phyloP scores from a whole-genome alignment of 2,797 vertebrate species.

The Cossypha polioptera region DNA sequence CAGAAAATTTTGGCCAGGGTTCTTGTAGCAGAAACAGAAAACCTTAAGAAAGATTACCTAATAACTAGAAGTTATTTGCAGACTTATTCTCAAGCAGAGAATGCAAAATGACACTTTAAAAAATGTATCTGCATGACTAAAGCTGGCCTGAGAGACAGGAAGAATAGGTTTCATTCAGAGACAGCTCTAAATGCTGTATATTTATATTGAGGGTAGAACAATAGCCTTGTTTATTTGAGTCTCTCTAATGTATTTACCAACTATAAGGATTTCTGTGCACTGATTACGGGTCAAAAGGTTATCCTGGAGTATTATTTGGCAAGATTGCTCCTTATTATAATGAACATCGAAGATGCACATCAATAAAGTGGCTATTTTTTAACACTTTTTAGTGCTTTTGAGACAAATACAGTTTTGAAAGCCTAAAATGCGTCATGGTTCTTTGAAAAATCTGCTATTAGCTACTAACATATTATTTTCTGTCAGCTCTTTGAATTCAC shows the following conservation, averaged over 20 bases:
- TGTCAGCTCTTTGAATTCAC: slow-evolving; percentile 65
- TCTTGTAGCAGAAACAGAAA: neutral
- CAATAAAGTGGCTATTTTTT: slow-evolving; percentile 57
- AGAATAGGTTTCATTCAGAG: neutral
- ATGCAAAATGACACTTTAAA: neutral
- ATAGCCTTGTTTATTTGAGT: slow-evolving; percentile 27
- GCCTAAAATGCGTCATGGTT: slow-evolving; percentile 15
- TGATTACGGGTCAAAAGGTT: slow-evolving; percentile 63
- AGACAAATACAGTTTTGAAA: slow-evolving; percentile 67
- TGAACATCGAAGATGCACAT: slow-evolving; percentile 47
- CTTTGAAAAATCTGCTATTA: slow-evolving; percentile 65
- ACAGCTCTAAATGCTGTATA: neutral
- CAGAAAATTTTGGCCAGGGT: neutral
- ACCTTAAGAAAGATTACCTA: neutral
- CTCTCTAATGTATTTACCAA: slow-evolving; percentile 52
- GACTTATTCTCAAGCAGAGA: neutral
- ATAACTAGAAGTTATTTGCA: neutral
- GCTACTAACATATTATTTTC: slow-evolving; percentile 51
- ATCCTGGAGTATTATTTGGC: slow-evolving; percentile 60
- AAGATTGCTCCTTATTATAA: slow-evolving; percentile 65
- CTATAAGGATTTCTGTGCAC: slow-evolving; percentile 49
- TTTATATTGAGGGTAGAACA: neutral
- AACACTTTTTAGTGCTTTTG: slow-evolving; percentile 47
- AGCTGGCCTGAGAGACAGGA: neutral
- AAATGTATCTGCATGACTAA: neutral